These are phyloP conservation scores for Lampropteryx suffumata DNA, from an alignment of 2,888 invertebrate genomes.

Conservation along the genomic window DNA sequence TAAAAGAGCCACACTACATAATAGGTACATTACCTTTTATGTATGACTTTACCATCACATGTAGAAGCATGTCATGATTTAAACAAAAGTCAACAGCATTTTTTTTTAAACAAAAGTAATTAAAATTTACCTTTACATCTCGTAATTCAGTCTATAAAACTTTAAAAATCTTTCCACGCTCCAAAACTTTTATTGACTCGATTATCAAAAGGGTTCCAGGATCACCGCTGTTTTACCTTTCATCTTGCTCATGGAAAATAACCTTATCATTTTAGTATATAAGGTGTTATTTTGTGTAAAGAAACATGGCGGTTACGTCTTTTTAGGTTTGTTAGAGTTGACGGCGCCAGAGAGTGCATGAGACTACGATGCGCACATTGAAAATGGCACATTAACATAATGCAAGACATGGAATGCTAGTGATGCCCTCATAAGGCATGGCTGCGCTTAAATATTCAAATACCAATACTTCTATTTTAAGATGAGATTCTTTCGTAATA, in stretches of 20 bases:
- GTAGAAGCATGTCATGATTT: too few species aligned
- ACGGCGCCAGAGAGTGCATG: conserved; percentile 63
- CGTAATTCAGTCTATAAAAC: not conserved
- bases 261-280: not conserved
- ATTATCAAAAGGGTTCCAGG: conserved; percentile 4
- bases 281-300: not conserved
- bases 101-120: too few species aligned
- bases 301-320: conserved; percentile 25
- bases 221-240: not conserved
- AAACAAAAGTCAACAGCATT: too few species aligned
- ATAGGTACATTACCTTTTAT: too few species aligned
- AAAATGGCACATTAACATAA: conserved; percentile 79
- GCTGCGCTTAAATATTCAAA: conserved; percentile 57
- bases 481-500: conserved; percentile 48
- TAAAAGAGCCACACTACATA: too few species aligned
- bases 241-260: not conserved
- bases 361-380: conserved; percentile 65
- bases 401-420: conserved; percentile 72
- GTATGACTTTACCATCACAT: too few species aligned
- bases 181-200: conserved; percentile 16
- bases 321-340: conserved; percentile 26
- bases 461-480: conserved; percentile 49
- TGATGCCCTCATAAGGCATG: conserved; percentile 62
- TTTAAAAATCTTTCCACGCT: conserved; percentile 10
- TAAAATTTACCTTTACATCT: not conserved